Evolutionary conservation across 2,113 vertebrate genomes (phyloP).

Genomic region (Gila orcuttii): DNA sequence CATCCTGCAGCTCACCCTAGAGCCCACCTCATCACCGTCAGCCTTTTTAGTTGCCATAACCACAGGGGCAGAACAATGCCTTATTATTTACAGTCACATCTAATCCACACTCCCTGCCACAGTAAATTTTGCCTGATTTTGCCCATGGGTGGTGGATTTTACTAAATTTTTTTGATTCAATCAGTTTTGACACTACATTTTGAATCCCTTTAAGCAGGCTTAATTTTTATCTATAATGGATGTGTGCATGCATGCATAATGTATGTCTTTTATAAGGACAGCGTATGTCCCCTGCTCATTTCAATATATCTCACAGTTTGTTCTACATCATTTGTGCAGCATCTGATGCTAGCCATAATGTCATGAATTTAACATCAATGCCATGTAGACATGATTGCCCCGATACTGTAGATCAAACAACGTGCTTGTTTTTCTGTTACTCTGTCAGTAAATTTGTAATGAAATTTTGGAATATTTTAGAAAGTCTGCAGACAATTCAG

Average conservation of each 20-base stretch:
- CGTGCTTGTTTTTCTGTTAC: background rate
- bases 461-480: background rate
- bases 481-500: background rate
- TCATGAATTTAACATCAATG: conserved; percentile 8
- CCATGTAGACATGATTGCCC: background rate
- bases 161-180: conserved; percentile 66
- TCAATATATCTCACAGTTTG: conserved; percentile 32
- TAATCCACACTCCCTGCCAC: conserved; percentile 63
- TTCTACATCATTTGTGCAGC: conserved; percentile 11
- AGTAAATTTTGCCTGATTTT: conserved; percentile 65
- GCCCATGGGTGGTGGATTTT: conserved; percentile 63
- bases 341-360: conserved; percentile 5
- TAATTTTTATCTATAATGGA: conserved; percentile 26
- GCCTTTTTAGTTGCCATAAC: conserved; percentile 47
- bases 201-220: conserved; percentile 67
- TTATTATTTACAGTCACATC: conserved; percentile 66
- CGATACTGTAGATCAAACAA: background rate
- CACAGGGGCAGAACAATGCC: conserved; percentile 52
- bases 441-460: background rate
- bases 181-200: conserved; percentile 69
- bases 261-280: conserved; percentile 25
- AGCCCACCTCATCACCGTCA: conserved; percentile 13
- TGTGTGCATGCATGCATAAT: conserved; percentile 37
- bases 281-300: conserved; percentile 49
- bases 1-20: conserved; percentile 51